Base-by-base conservation (phyloP, 2,888 invertebrate genomes). In the Eupithecia inturbata region DNA sequence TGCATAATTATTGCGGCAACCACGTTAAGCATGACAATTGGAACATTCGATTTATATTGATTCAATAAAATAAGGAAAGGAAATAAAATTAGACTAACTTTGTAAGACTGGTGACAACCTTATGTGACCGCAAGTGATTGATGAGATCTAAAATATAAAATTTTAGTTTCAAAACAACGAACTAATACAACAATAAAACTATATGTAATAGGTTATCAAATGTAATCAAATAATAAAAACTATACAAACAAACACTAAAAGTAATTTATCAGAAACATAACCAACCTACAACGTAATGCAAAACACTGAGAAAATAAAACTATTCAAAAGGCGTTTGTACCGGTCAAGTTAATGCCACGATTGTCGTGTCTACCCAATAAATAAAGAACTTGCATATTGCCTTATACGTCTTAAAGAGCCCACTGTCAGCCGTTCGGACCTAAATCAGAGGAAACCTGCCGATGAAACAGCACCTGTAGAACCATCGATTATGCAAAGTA, bases 401-500 rank as follows among this genome's bases (percentile, higher is more conserved):
- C 93, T 88, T 93, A 91, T 91, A 92, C 85, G 92, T 84, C 85
- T 83, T 85, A 86, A 84, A 81, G 85, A 82, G 85, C 85, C 86
- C 80, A 90, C 91, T 93, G 92, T 91, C 92, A 91, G 87, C n/a
- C n/a, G n/a, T 33, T 31, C 84, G 88, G 82, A 90, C 91, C 90
- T 93, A 93, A 93, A 93, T 93, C 93, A 92, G 86, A 22, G 26
- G 39, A 62, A 62, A 22, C 66, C 91, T 92, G 93, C 88, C 90
- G 86, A 84, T 77, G 74, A 85, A 87, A 87, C 87, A 88, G 90
- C 92, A 93, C 93, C 93, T 92, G 93, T 93, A 86, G 91, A 89
- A 91, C 91, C 90, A 91, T 92, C 92, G 92, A 93, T 93, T 93
- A 94, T 94, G 93, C 92, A 92, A 93, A 94, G 82, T 82, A 81